Percentiles rank a stretch among this genome's conserved stretches.
phyloP scores from a whole-genome alignment of 2,888 invertebrate genomes.

The Pherbina coryleti region DNA sequence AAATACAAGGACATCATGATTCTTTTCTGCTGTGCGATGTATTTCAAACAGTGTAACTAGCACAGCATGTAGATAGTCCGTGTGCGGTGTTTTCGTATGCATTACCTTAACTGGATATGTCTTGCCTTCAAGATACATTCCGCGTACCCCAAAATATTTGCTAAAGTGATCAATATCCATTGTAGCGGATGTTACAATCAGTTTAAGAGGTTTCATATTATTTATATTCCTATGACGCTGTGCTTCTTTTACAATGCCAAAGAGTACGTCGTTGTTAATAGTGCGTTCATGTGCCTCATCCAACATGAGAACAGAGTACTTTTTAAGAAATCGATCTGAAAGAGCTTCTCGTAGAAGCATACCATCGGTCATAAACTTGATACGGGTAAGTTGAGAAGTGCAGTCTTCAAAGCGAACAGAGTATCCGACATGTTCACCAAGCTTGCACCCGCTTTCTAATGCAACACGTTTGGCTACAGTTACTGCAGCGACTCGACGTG shows the following conservation, averaged over 20 bases:
- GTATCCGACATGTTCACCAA: conserved; percentile 77
- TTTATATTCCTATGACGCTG: conserved; percentile 78
- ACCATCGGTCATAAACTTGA: conserved; percentile 95
- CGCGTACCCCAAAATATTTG: conserved; percentile 88
- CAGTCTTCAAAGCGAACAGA: conserved; percentile 93
- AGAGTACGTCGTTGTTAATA: conserved; percentile 91
- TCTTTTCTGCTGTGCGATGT: conserved; percentile 83
- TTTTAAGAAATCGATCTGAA: conserved; percentile 78
- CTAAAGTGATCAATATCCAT: conserved; percentile 96
- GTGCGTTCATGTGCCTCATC: conserved; percentile 98
- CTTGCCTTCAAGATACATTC: conserved; percentile 90
- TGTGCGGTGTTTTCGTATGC: conserved; percentile 79
- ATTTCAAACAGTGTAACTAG: conserved; percentile 91
- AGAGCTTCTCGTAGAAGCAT: conserved; percentile 93
- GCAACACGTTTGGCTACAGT: conserved; percentile 92
- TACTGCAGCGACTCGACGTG: conserved; percentile 93
- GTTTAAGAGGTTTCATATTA: conserved; percentile 76
- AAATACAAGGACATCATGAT: conserved; percentile 92
- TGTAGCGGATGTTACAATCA: conserved; percentile 94
- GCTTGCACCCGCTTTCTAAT: conserved; percentile 82
- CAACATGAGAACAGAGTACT: conserved; percentile 86
- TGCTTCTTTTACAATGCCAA: conserved; percentile 91
- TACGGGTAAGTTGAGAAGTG: conserved; percentile 83
- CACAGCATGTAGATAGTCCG: conserved; percentile 87
- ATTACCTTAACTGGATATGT: conserved; percentile 84